phyloP scores from a whole-genome alignment of 2,888 invertebrate genomes.

The Alentia gelatinosa region DNA sequence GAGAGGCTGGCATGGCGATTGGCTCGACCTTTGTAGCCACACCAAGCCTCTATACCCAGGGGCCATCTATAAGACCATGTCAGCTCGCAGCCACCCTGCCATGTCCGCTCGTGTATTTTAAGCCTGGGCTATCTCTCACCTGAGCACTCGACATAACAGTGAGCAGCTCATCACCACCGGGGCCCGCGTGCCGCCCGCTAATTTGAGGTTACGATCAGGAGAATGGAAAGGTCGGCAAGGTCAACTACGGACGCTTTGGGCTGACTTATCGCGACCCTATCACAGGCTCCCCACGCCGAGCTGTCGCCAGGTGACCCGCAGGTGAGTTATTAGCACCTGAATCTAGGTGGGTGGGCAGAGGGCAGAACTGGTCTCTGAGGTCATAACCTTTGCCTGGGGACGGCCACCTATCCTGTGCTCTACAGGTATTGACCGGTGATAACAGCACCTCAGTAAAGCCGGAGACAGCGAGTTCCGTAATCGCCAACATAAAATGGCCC shows the following conservation, averaged over 20 bases:
- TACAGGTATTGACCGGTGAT: too few species aligned
- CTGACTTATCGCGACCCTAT: not conserved
- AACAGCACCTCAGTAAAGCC: too few species aligned
- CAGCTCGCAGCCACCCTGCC: not conserved
- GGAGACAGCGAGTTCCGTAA: too few species aligned
- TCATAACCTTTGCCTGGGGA: not conserved
- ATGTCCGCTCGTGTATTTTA: not conserved
- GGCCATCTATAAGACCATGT: not conserved
- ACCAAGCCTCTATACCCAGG: not conserved
- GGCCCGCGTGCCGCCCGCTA: not conserved
- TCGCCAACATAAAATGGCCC: too few species aligned
- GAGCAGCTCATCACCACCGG: not conserved
- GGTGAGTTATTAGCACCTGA: not conserved
- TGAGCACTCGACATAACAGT: not conserved
- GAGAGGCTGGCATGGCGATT: conserved; percentile 17
- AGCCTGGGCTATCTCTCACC: too few species aligned
- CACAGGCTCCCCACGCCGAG: not conserved
- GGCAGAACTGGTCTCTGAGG: not conserved
- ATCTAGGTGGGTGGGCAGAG: conserved; percentile 28
- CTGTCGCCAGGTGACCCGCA: not conserved
- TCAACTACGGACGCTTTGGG: not conserved
- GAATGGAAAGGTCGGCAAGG: conserved; percentile 39
- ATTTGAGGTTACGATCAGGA: conserved; percentile 13
- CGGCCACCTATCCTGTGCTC: too few species aligned
- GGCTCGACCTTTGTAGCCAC: not conserved